Evolutionary conservation across 1,140 invertebrate genomes (phyloP).

Genomic region (Calliphora vicina): DNA sequence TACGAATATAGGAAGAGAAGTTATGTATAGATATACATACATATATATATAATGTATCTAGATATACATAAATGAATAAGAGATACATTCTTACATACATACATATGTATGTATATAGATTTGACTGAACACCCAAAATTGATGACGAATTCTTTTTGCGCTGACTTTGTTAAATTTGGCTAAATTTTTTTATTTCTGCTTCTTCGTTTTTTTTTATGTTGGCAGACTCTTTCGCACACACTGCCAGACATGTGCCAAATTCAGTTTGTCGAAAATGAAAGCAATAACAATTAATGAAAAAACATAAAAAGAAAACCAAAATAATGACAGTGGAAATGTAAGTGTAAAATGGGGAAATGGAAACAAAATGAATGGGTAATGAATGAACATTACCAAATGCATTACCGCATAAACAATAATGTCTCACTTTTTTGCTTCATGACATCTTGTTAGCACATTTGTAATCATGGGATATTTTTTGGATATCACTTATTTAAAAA

Average conservation of each 20-base stretch:
- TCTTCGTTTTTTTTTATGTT: not conserved
- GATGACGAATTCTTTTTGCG: slow-evolving; percentile 9
- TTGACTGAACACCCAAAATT: slow-evolving; percentile 3
- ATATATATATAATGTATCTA: not conserved
- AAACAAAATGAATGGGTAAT: no score
- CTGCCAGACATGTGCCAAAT: slow-evolving; percentile 5
- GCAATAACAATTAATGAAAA: slow-evolving; percentile 1
- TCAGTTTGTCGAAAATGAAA: not conserved
- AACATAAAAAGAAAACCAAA: not conserved
- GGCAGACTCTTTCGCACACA: not conserved
- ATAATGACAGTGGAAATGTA: not conserved
- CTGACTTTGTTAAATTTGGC: not conserved
- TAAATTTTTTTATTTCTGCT: slow-evolving; percentile 4
- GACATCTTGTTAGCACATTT: no score
- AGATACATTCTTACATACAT: not conserved
- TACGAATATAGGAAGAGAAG: not conserved
- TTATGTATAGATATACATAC: not conserved
- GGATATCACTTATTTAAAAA: no score
- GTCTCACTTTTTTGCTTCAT: no score
- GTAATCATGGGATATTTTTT: no score
- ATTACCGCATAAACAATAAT: no score
- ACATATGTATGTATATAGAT: not conserved
- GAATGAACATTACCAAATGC: no score
- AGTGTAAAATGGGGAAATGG: no score
- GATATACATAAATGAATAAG: not conserved